These are phyloP conservation scores for Metallyticus violacea DNA, from an alignment of 2,888 invertebrate genomes.

Conservation along the genomic window DNA sequence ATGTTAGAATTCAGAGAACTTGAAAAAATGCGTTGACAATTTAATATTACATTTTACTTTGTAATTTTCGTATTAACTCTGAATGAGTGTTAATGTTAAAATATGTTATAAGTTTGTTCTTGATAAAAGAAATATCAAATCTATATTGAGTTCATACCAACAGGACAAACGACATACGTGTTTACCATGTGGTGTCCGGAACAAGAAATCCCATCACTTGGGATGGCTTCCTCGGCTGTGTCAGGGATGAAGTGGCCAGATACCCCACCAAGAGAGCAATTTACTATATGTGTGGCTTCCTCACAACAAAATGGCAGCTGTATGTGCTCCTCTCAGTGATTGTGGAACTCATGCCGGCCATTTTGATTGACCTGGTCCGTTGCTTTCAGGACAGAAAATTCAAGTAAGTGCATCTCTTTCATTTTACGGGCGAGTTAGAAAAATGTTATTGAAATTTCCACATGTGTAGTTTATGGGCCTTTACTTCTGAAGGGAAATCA, in stretches of 20 bases:
- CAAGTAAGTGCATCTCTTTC: neutral
- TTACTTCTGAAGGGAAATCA: no score
- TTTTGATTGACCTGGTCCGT: neutral
- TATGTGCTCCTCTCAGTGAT: neutral
- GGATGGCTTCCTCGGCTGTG: neutral
- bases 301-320: neutral
- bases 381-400: neutral
- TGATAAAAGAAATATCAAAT: no score
- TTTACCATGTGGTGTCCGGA: neutral
- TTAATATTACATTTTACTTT: no score
- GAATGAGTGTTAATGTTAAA: no score
- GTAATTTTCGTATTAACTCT: no score
- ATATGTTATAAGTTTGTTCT: no score
- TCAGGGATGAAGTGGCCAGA: neutral
- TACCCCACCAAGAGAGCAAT: neutral
- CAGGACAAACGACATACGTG: neutral
- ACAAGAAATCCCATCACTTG: neutral
- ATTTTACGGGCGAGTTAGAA: no score
- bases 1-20: no score
- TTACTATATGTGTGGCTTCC: neutral
- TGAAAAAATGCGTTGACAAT: no score
- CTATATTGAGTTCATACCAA: neutral
- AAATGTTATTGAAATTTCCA: no score
- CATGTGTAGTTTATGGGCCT: no score
- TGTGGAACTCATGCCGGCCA: neutral